Evolutionary conservation across 2,888 invertebrate genomes (phyloP).

Genomic region (Drosophila anomalata): DNA sequence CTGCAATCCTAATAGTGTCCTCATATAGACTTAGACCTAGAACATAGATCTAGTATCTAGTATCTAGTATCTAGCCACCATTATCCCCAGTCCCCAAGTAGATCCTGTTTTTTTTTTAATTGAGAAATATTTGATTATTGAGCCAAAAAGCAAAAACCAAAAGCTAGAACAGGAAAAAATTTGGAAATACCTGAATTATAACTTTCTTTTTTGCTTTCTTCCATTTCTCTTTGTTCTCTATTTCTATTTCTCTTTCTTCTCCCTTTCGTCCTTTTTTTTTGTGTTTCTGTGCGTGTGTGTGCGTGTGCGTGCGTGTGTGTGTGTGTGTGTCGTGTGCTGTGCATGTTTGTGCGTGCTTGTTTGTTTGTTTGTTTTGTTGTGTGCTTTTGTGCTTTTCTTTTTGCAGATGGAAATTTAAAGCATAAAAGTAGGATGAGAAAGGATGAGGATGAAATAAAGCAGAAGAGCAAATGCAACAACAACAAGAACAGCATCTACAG

Average conservation of each 20-base stretch:
- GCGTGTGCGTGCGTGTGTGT: conserved; percentile 12
- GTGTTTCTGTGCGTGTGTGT: conserved; percentile 18
- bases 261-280: conserved; percentile 46
- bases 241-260: conserved; percentile 42
- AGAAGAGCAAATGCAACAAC: conserved; percentile 6
- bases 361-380: conserved; percentile 5
- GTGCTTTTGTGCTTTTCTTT: conserved; percentile 45
- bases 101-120: conserved; percentile 1
- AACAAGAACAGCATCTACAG: conserved; percentile 26
- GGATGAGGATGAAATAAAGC: conserved; percentile 14
- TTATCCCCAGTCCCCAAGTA: conserved; percentile 1
- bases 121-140: not conserved
- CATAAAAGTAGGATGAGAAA: conserved; percentile 67
- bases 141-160: conserved; percentile 1
- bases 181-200: conserved; percentile 4
- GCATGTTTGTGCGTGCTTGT: conserved; percentile 4
- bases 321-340: not conserved
- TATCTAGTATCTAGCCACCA: not conserved
- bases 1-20: conserved; percentile 8
- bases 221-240: conserved; percentile 68
- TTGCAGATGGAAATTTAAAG: conserved; percentile 81
- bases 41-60: not conserved
- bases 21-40: conserved; percentile 8
- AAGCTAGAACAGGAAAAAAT: not conserved
- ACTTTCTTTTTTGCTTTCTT: conserved; percentile 61